These are phyloP conservation scores for Drosophila parvula DNA, from an alignment of 1,140 invertebrate species.

Conservation along the genomic window DNA sequence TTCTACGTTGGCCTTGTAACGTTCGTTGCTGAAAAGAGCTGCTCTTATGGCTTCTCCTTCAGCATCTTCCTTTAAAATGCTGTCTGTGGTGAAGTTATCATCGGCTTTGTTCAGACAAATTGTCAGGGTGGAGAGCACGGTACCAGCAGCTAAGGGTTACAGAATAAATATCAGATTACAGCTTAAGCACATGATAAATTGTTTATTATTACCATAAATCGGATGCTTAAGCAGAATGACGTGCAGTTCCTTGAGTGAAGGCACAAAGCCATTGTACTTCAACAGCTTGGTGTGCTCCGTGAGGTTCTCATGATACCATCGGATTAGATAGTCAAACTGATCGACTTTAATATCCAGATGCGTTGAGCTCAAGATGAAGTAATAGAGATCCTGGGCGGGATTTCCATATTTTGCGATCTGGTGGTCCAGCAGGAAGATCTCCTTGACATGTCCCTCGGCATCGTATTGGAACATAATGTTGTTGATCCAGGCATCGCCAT, in stretches of 20 bases:
- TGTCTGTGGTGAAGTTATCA: conserved; percentile 29
- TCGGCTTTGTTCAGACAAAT: conserved; percentile 35
- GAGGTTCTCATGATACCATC: conserved; percentile 60
- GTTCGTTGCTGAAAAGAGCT: conserved; percentile 27
- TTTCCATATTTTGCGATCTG: conserved; percentile 52
- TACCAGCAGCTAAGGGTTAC: conserved; percentile 26
- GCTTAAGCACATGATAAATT: background rate
- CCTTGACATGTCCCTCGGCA: conserved; percentile 82
- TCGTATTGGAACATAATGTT: conserved; percentile 88
- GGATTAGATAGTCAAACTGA: conserved; percentile 56
- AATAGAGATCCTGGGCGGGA: conserved; percentile 55
- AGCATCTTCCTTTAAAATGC: background rate
- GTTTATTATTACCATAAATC: conserved; percentile 14
- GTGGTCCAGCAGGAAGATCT: conserved; percentile 85
- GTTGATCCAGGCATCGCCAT: conserved; percentile 88
- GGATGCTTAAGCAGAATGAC: conserved; percentile 45
- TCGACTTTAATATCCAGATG: conserved; percentile 51
- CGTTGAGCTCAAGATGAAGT: conserved; percentile 51
- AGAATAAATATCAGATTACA: background rate
- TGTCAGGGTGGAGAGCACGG: conserved; percentile 27
- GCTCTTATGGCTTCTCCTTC: background rate
- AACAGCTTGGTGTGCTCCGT: conserved; percentile 26
- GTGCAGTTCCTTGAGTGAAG: conserved; percentile 46
- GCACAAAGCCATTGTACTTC: conserved; percentile 47
- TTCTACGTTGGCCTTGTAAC: conserved; percentile 50